Evolutionary conservation across 2,888 invertebrate genomes (phyloP), one percentile per base, ranked within the genome.

Genomic region (Cheiracanthium punctorium): DNA sequence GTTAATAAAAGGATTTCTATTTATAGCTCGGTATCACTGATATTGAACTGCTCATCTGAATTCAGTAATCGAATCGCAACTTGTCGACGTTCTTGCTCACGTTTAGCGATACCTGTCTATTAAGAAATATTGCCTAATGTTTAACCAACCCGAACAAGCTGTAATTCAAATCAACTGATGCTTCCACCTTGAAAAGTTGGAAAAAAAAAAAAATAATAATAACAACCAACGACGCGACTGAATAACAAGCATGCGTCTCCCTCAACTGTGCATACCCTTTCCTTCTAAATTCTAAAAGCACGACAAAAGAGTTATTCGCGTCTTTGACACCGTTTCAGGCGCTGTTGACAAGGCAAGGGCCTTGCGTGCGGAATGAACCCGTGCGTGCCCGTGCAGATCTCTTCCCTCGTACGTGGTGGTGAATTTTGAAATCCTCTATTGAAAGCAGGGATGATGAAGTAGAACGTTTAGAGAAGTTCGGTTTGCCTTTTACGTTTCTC

Each of bases 261-360:
- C 4, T n/a, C n/a, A n/a, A n/a, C n/a, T 58, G 58, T 24, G 58
- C 58, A 58, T n/a, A n/a, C 58, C 24, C 24, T 58, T 58, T 58
- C 58, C 24, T 58, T 58, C 58, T 24, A 24, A 58, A 58, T 58
- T 58, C 20, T 24, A 58, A 58, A 58, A 58, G 58, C 58, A 58
- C 20, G 24, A 58, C 58, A 58, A 48, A 58, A 58, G 58, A 58
- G 58, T 58, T 58, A 58, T 58, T 58, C 58, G 24, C 58, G 79
- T 33, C 79, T 79, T 79, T 79, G 79, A 79, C 79, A 79, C 70
- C 79, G 33, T 70, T 79, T 71, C 29, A 5, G 5, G 10, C 58
- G 37, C n/a, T n/a, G n/a, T 0, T 33, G 79, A 71, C 74, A 74
- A 64, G 37, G 64, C 74, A 79, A 79, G 58, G 70, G 37, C 71